These are phyloP conservation scores for Stomatorhinus walkeri DNA, from an alignment of 2,797 vertebrate species.

Conservation along the genomic window DNA sequence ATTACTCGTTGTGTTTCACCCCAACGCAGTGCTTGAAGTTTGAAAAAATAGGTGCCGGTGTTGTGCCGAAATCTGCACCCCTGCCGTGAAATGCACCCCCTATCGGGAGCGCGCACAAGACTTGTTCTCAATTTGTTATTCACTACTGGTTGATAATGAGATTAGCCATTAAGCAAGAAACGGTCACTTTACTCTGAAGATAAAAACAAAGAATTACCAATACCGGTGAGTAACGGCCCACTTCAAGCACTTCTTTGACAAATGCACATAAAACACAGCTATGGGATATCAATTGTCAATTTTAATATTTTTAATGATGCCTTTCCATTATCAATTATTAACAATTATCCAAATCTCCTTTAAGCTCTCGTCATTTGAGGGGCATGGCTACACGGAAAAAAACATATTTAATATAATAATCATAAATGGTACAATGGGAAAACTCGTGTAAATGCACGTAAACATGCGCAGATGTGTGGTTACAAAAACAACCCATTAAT, in stretches of 20 bases:
- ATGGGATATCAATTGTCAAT: not conserved
- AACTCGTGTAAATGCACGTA: not conserved
- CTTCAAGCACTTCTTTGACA: not conserved
- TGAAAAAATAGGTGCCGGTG: not conserved
- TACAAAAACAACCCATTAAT: not conserved
- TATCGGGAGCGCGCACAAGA: too few relatives aligned
- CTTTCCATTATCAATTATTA: not conserved
- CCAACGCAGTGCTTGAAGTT: not conserved
- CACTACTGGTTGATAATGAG: not conserved
- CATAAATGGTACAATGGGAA: not conserved
- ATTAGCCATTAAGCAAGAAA: not conserved
- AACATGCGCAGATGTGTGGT: not conserved
- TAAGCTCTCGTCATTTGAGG: not conserved
- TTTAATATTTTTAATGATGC: not conserved
- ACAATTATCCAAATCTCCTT: not conserved
- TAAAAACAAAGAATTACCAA: not conserved
- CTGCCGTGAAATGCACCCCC: too few relatives aligned
- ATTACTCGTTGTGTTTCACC: not conserved
- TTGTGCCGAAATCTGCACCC: too few relatives aligned
- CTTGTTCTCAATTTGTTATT: not conserved
- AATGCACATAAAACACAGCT: not conserved
- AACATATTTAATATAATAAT: not conserved
- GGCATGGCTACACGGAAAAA: not conserved
- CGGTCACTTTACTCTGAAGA: not conserved
- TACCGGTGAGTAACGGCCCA: not conserved